Evolutionary conservation across 2,113 vertebrate genomes (phyloP), one percentile per base, ranked within the genome.

Genomic region (Engraulis encrasicolus): DNA sequence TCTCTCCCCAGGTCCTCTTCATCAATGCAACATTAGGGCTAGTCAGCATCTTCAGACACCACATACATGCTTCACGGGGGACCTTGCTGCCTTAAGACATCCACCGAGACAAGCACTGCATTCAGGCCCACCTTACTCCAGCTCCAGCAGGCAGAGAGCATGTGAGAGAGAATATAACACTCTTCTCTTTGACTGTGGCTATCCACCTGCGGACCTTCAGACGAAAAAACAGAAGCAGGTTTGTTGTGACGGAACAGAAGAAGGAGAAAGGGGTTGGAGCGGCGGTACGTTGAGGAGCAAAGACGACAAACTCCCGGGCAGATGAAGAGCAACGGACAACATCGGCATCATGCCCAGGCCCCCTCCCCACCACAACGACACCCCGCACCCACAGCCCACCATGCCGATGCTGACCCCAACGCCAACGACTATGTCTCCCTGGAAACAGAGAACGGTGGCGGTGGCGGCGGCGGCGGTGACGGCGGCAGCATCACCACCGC

Each of bases 391-490:
- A n/a, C n/a, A n/a, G n/a, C n/a, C n/a, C n/a, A n/a, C n/a, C n/a
- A n/a, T n/a, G 93, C 90, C 20, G 94, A 96, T 79, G 88, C 91
- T 23, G 58, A 66, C n/a, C 23, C 58, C 74, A 96, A 96, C 34
- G 94, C 93, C 81, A 95, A 95, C 90, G 89, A 78, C 71, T 79
- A 90, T 48, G 89, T 82, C 1, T 79, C 83, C 37, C 81, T 71
- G 38, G 85, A 86, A 52, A 86, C 83, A 9, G 40, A 45, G 40
- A 45, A 9, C 40, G 40, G 40, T 54, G 27, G 88, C 85, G n/a
- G n/a, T n/a, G n/a, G n/a, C n/a, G n/a, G n/a, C n/a, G n/a, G n/a
- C n/a, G n/a, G n/a, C n/a, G n/a, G n/a, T n/a, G n/a, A n/a, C n/a
- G n/a, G n/a, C n/a, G n/a, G n/a, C n/a, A n/a, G n/a, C n/a, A n/a